Evolutionary conservation across 2,797 vertebrate genomes (phyloP), one percentile per base, ranked within the genome.

Genomic region (Peromyscus melanophrys): DNA sequence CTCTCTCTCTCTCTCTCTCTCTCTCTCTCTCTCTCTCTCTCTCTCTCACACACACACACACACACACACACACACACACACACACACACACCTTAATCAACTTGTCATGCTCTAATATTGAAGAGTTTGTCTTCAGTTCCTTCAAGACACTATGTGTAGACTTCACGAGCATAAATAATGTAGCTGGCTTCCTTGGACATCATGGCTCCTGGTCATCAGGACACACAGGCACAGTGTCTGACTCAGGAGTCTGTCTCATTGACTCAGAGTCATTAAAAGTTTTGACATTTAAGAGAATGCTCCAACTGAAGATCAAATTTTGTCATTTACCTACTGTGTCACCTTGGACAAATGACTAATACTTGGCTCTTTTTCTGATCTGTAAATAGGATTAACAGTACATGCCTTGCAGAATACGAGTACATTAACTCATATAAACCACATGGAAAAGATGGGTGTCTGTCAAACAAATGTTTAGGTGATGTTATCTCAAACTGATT

Each of bases 181-280:
- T 59, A 2, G 27, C 25, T 25, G 9, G 2, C 2, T 11, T 31
- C 55, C 8, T 0, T 0, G 3, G 14, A 23, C 6, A 25, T 0
- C 4, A 0, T 0, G 4, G 1, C 2, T 57, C 27, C 14, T 40
- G 1, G 57, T 37, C n/a, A 57, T 12, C 6, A 5, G 55, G 31
- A 75, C 6, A 52, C 0, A 6, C 1, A 27, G 19, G 2, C 21
- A 12, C 2, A 16, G 17, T 19, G 34, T 49, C 29, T n/a, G 43
- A 55, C 19, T 21, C 2, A 4, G 7, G 21, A 78, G 19, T 82
- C 49, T 25, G 3, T 46, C 37, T 69, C 10, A 23, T 25, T 1
- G 2, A 73, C 83, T 40, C 52, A 10, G 1, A 46, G 43, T 40
- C 34, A 85, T 77, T 49, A 75, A 89, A 59, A 81, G 1, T 11